Conservation (phyloP, 2,113 vertebrate genomes). For the Prochilodus magdalenae region DNA sequence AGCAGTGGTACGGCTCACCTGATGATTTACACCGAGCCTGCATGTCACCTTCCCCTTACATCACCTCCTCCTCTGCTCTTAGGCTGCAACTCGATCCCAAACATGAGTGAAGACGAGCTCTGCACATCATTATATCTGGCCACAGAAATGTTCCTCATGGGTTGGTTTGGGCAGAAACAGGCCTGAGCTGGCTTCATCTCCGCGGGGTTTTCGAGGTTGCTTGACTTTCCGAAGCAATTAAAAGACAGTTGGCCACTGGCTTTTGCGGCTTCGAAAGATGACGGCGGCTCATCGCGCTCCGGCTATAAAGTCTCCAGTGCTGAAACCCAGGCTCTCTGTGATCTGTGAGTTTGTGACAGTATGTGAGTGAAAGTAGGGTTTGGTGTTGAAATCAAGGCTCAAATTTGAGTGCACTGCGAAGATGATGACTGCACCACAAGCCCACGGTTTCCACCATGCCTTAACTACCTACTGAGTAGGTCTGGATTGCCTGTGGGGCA, state of each 20-base stretch:
- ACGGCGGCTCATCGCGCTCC: conserved; percentile 54
- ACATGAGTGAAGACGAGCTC: conserved; percentile 20
- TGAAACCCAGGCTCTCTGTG: conserved; percentile 61
- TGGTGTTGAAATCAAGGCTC: conserved; percentile 8
- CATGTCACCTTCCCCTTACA: conserved; percentile 42
- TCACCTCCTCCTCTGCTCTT: conserved; percentile 41
- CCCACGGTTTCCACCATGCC: not conserved
- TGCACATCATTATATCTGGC: conserved; percentile 35
- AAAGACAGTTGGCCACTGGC: conserved; percentile 58
- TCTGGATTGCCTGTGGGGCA: not conserved
- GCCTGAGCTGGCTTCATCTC: conserved; percentile 44
- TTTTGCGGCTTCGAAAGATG: conserved; percentile 41
- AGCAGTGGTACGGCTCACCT: conserved; percentile 45
- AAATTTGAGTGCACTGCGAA: not conserved
- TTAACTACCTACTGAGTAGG: not conserved
- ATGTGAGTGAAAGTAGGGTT: conserved; percentile 27
- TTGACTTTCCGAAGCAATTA: conserved; percentile 60
- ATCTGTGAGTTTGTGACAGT: conserved; percentile 50
- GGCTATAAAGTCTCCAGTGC: conserved; percentile 55
- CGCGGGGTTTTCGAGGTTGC: conserved; percentile 21
- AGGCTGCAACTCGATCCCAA: conserved; percentile 52
- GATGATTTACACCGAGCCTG: conserved; percentile 51
- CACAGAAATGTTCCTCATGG: conserved; percentile 24
- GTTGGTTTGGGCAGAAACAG: conserved; percentile 48
- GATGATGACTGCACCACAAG: not conserved